Evolutionary conservation across 1,140 invertebrate species (phyloP).

Genomic region (Samia ricini): DNA sequence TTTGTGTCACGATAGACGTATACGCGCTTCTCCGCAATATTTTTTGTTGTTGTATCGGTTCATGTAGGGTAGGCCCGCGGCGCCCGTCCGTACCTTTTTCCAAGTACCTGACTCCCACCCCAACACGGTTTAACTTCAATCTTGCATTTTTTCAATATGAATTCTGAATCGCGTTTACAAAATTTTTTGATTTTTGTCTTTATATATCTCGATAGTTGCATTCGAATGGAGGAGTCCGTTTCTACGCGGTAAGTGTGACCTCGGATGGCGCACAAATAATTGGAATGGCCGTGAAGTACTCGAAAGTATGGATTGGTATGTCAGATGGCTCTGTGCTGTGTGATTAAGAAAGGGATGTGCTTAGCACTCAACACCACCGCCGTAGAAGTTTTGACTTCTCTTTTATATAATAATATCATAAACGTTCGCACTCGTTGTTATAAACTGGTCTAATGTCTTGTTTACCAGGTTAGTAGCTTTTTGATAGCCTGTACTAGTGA

Average conservation of each 20-base stretch:
- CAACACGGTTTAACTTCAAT: neutral
- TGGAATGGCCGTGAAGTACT: slow-evolving; percentile 59
- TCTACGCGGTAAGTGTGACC: slow-evolving; percentile 51
- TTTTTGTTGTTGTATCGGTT: no score
- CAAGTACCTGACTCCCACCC: slow-evolving; percentile 21
- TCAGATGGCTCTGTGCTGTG: slow-evolving; percentile 41
- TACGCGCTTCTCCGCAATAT: neutral
- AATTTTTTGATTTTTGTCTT: slow-evolving; percentile 31
- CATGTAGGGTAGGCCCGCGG: no score
- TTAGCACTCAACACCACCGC: slow-evolving; percentile 55
- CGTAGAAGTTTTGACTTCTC: slow-evolving; percentile 65
- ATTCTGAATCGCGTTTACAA: slow-evolving; percentile 42
- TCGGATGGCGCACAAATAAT: slow-evolving; percentile 26
- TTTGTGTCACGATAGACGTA: no score
- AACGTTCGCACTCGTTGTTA: neutral
- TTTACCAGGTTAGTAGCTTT: no score
- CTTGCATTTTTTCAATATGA: slow-evolving; percentile 46
- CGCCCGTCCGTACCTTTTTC: slow-evolving; percentile 5
- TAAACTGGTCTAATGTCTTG: no score
- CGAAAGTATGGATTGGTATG: slow-evolving; percentile 43
- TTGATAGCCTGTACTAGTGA: no score
- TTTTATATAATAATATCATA: slow-evolving; percentile 25
- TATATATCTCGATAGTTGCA: slow-evolving; percentile 24
- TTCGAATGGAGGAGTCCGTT: slow-evolving; percentile 48
- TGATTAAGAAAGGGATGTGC: slow-evolving; percentile 64